Evolutionary conservation across 2,888 invertebrate species (phyloP).

Genomic region (Sussaba pulchella): DNA sequence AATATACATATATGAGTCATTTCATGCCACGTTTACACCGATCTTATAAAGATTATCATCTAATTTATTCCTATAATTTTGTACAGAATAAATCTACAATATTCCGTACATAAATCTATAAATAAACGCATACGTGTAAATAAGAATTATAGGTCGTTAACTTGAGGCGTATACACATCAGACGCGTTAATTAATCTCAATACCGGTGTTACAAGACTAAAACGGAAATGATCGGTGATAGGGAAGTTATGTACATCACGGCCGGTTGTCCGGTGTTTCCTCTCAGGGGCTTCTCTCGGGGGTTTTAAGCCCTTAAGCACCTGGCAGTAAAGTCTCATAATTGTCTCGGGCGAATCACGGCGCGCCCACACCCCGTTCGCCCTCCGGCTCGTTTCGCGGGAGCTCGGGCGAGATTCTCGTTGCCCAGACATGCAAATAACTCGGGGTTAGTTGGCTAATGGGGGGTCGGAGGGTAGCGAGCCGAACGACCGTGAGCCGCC

Average conservation of each 20-base stretch:
- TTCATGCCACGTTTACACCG: no score
- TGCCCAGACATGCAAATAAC: slow-evolving; percentile 83
- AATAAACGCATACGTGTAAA: no score
- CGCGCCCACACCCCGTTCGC: slow-evolving; percentile 54
- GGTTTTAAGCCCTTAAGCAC: slow-evolving; percentile 83
- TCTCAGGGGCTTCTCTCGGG: slow-evolving; percentile 76
- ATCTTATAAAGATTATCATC: no score
- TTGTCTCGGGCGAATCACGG: slow-evolving; percentile 82
- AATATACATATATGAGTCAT: no score
- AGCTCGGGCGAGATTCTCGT: slow-evolving; percentile 29
- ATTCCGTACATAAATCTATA: no score
- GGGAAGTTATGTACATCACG: slow-evolving; percentile 1
- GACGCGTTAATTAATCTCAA: slow-evolving; percentile 23
- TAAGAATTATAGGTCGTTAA: no score
- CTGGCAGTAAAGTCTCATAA: slow-evolving; percentile 82
- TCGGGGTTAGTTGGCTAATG: slow-evolving; percentile 84
- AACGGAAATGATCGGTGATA: slow-evolving; percentile 31
- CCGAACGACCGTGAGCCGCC: slow-evolving; percentile 26
- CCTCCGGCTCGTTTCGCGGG: slow-evolving; percentile 10
- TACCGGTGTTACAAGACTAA: slow-evolving; percentile 9
- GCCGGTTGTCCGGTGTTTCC: slow-evolving; percentile 55
- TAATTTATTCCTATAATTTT: no score
- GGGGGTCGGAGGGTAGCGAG: slow-evolving; percentile 79
- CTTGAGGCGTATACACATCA: no score
- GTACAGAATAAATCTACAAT: no score